Evolutionary conservation across 2,888 invertebrate species (phyloP).

Genomic region (Emesis furor): DNA sequence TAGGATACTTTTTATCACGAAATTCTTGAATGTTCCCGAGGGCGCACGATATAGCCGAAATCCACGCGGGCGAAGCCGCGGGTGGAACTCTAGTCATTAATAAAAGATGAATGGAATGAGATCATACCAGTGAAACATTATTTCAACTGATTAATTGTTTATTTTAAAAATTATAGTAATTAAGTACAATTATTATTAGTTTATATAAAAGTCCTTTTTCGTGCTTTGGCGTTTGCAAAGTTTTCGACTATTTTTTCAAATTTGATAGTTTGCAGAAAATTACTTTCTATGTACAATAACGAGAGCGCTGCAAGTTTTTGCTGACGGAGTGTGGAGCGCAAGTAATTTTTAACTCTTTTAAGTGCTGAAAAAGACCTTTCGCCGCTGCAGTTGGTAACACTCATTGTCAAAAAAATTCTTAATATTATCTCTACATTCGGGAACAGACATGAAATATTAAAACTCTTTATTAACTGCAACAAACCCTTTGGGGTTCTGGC

Average conservation of each 20-base stretch:
- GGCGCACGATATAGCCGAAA: constrained; percentile 7
- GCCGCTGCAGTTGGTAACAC: constrained; percentile 9
- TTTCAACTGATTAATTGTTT: not conserved
- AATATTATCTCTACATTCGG: constrained; percentile 12
- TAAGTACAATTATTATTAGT: constrained; percentile 24
- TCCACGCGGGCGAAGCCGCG: too few species aligned
- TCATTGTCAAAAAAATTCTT: constrained; percentile 11
- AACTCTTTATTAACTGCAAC: constrained; percentile 21
- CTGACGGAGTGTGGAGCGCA: not conserved
- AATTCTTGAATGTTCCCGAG: not conserved
- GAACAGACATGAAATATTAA: constrained; percentile 18
- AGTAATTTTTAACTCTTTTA: constrained; percentile 14
- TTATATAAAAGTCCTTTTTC: constrained; percentile 23
- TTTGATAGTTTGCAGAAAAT: constrained; percentile 4
- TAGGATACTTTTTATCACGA: not conserved
- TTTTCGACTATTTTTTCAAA: constrained; percentile 6
- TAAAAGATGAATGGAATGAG: not conserved
- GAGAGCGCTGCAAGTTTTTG: constrained; percentile 16
- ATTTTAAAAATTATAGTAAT: constrained; percentile 20
- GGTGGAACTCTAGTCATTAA: not conserved
- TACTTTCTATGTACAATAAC: constrained; percentile 9
- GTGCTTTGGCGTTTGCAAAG: constrained; percentile 12
- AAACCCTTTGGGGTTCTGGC: constrained; percentile 10
- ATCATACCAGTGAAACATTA: too few species aligned
- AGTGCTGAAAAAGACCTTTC: constrained; percentile 12